Evolutionary conservation across 2,113 vertebrate genomes (phyloP), one percentile per base, ranked within the genome.

Genomic region (Tauraco erythrolophus): DNA sequence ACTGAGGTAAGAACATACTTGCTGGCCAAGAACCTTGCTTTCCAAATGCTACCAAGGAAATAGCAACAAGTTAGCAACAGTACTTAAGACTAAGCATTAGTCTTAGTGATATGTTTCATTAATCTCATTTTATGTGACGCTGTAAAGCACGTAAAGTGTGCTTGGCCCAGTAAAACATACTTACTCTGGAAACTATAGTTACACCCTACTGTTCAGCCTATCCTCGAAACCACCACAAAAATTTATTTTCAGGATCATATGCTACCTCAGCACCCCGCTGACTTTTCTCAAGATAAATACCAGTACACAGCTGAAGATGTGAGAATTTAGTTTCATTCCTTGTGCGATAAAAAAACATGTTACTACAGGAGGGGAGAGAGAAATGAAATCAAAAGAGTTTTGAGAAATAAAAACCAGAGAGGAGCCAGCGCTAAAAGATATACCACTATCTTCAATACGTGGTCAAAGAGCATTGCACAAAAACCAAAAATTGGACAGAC

Each of bases 71-170:
- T 28, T 28, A 45, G 13, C 53, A 81, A 24, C 21, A 54, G 7
- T 5, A 24, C 9, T 43, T 13, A 19, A 60, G 13, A 25, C 9
- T 21, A 33, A 39, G 12, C 5, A 15, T 12, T 41, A 43, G 5
- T 27, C 23, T 39, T 5, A 30, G 35, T 1, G 24, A n/a, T 43
- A 22, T 5, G 16, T 13, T 81, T 46, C 41, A 27, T 22, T 65
- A 46, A 48, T 28, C 17, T 48, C 37, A 21, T 37, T 78, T 62
- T 22, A 14, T 5, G 27, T 0, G 1, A 4, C 5, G 19, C 31
- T 75, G 28, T 45, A 51, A 64, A 46, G 35, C 1, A 0, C 0
- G 0, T 23, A 11, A 69, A 57, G 11, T 0, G 9, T 48, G 27
- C 37, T 61, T 53, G 10, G 53, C 54, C 43, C 30, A 48, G 43